These are phyloP conservation scores for Sycobia sp. DNA, from an alignment of 1,140 invertebrate genomes.

Conservation along the genomic window DNA sequence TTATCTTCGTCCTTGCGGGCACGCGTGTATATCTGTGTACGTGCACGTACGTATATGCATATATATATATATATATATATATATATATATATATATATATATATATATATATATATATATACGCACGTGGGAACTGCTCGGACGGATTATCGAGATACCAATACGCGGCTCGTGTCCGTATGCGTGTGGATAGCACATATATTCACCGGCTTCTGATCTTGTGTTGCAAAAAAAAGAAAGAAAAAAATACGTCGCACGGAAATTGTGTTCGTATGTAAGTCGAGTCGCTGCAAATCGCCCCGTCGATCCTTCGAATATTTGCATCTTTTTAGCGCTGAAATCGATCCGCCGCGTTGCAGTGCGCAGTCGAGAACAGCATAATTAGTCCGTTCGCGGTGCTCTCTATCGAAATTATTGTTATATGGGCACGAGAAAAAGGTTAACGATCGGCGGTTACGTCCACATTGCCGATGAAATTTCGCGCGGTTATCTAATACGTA, in stretches of 20 bases:
- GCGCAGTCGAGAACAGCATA: neutral
- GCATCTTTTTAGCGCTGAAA: slow-evolving; percentile 25
- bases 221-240: neutral
- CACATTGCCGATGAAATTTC: too few species aligned
- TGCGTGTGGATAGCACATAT: too few species aligned
- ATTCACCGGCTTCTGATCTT: neutral
- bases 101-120: neutral
- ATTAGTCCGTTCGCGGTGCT: neutral
- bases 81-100: too few species aligned
- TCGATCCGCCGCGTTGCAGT: neutral
- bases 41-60: neutral
- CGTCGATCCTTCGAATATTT: neutral
- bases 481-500: too few species aligned
- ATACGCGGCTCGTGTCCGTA: neutral
- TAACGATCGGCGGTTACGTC: too few species aligned
- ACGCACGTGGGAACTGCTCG: slow-evolving; percentile 31
- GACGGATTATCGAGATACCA: slow-evolving; percentile 34
- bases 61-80: too few species aligned
- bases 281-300: neutral
- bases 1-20: slow-evolving; percentile 43
- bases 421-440: too few species aligned
- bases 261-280: slow-evolving; percentile 23
- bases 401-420: too few species aligned
- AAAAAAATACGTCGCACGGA: slow-evolving; percentile 7
- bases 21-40: neutral